Base-by-base conservation (phyloP, 1,140 invertebrate species). In the Camponotus pennsylvanicus region DNA sequence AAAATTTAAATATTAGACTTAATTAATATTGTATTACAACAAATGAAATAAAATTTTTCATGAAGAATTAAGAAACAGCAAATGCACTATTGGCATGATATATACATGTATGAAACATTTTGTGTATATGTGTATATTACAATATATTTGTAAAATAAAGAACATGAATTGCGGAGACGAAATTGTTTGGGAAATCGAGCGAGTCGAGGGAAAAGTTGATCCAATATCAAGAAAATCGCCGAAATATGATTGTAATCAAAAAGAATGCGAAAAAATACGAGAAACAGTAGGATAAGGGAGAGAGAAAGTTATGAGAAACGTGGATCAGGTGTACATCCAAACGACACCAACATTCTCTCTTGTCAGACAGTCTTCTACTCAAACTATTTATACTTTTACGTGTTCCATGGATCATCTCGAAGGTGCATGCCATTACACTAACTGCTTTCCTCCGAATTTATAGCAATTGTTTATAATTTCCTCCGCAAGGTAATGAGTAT, bases 271-370 rank as follows among this genome's bases (percentile, higher is more conserved):
- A 40, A 59, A 42, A 45, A 27, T 4, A 18, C 42, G 69, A 61
- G n/a, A 83, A 13, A n/a, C 45, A 8, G n/a, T 3, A 15, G 9
- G 8, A 7, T 21, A 52, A 59, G 18, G 55, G 37, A 32, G 40
- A 15, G 34, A 42, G 42, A 21, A 70, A 70, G 13, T 3, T n/a
- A 52, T 15, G 49, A 52, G 15, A 52, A 52, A 45, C 66, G 18
- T 18, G 63, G 70, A 85, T 78, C 82, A 85, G 82, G 71, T 27
- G 71, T 57, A 37, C 37, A 37, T 85, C 83, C 82, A 85, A 87
- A 87, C 83, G 86, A 85, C 57, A 64, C 55, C 15, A 52, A 52
- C 66, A 66, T 69, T 64, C 18, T 27, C 73, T 78, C 76, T 66
- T 45, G 64, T 85, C 59, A 49, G 45, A 42, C 45, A 63, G 49